Evolutionary conservation across 2,797 vertebrate genomes (phyloP).

Genomic region (Gambusia yucatana): DNA sequence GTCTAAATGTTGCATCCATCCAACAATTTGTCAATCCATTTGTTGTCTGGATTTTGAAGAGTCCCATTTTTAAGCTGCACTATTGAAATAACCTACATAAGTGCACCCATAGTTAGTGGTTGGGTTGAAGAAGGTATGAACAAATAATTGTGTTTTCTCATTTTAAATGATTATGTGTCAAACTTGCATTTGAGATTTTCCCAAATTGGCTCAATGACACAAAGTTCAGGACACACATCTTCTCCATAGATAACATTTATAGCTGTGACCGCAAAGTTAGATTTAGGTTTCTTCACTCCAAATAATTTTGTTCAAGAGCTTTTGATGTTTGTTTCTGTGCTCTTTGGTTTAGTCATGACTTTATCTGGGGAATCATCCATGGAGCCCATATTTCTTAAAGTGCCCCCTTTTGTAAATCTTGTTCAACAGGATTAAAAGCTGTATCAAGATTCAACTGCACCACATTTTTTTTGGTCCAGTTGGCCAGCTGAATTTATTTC

Average conservation of each 20-base stretch:
- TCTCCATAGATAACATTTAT: neutral
- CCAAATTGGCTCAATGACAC: neutral
- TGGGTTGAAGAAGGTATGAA: neutral
- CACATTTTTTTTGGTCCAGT: neutral
- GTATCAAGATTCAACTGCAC: neutral
- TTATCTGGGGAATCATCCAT: neutral
- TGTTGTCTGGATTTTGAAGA: neutral
- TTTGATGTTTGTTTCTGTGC: neutral
- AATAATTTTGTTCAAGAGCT: neutral
- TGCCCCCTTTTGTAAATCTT: neutral
- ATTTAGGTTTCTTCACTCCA: neutral
- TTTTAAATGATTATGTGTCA: neutral
- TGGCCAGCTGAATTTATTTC: neutral
- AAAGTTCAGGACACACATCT: neutral
- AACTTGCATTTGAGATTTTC: neutral
- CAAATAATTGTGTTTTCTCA: neutral
- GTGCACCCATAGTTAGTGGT: neutral
- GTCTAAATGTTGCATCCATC: neutral
- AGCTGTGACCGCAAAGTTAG: neutral
- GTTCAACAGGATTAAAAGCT: too few species aligned
- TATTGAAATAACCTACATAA: neutral
- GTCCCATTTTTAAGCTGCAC: neutral
- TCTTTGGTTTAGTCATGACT: neutral
- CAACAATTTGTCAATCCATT: neutral
- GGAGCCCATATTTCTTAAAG: neutral